phyloP scores from a whole-genome alignment of 2,888 invertebrate species.

The Isoperla grammatica region DNA sequence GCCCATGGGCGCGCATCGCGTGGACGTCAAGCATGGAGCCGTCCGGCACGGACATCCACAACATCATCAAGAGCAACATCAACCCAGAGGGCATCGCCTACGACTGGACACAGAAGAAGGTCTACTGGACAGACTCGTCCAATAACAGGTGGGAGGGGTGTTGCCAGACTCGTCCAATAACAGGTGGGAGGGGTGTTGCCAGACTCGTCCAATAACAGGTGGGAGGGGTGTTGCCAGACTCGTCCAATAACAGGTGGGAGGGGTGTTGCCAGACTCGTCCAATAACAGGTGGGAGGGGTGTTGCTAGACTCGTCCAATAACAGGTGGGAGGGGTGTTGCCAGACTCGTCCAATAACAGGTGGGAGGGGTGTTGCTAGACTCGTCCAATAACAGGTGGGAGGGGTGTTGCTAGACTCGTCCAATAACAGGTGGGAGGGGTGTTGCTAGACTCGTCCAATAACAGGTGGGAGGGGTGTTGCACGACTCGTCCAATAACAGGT shows the following conservation, averaged over 20 bases:
- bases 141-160: conserved; percentile 61
- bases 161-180: too few species aligned
- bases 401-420: conserved; percentile 73
- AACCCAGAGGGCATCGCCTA: conserved; percentile 93
- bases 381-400: too few species aligned
- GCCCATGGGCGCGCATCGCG: conserved; percentile 84
- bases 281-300: conserved; percentile 63
- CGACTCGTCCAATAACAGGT: too few species aligned
- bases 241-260: too few species aligned
- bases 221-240: too few species aligned
- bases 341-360: conserved; percentile 84
- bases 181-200: conserved; percentile 49
- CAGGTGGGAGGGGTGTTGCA: conserved; percentile 46
- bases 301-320: too few species aligned
- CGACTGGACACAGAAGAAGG: conserved; percentile 96
- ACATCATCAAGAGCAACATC: conserved; percentile 70
- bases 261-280: conserved; percentile 73
- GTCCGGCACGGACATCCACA: conserved; percentile 47
- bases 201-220: conserved; percentile 84
- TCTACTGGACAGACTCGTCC: conserved; percentile 96
- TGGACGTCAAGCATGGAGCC: conserved; percentile 72
- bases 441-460: too few species aligned
- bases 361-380: too few species aligned
- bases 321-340: conserved; percentile 49
- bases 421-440: conserved; percentile 63